Base-by-base conservation (phyloP, 2,888 invertebrate genomes). In the Nymphalis urticae region DNA sequence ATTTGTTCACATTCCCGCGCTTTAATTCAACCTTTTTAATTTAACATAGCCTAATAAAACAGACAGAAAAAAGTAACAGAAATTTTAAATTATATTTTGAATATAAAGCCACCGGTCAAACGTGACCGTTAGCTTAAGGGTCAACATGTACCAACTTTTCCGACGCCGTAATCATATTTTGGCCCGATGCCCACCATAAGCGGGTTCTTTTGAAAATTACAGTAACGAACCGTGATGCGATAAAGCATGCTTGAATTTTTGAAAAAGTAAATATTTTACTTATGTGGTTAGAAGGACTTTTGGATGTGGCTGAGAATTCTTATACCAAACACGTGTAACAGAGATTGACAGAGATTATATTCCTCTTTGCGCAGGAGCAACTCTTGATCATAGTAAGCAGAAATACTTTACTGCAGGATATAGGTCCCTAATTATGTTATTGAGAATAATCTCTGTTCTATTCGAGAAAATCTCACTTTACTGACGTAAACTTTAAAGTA, bases 111-210 rank as follows among this genome's bases (percentile, higher is more conserved):
- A 27, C 10, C 42, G 42, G 58, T 58, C 58, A 58, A 42, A 42
- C 42, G 42, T 42, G 42, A 42, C 42, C 58, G 58, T 19, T 42
- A 58, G 58, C 42, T 42, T 58, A 58, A 42, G 36, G 42, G 58
- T 58, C 58, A 58, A 58, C 58, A 9, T 58, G 58, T 19, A 42
- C n/a, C 42, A 42, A 58, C 36, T 58, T 58, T 54, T 58, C 58
- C 42, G 42, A 58, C 53, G 32, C n/a, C 78, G 77, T 83, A 85
- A 85, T 85, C 80, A 81, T 79, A 78, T 80, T 76, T 83, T 84
- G 85, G 85, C 85, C 58, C 64, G 61, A 42, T 76, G 84, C 85
- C 85, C 82, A 75, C 68, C 75, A 77, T 76, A 80, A 84, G 81
- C 80, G 80, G 83, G 83, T 83, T 85, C 80, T 77, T 32, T 79